A percentile compares a stretch with the other conserved stretches of the same genome.
Conservation (phyloP, 2,888 invertebrate genomes). For the Rhamnusium bicolor region DNA sequence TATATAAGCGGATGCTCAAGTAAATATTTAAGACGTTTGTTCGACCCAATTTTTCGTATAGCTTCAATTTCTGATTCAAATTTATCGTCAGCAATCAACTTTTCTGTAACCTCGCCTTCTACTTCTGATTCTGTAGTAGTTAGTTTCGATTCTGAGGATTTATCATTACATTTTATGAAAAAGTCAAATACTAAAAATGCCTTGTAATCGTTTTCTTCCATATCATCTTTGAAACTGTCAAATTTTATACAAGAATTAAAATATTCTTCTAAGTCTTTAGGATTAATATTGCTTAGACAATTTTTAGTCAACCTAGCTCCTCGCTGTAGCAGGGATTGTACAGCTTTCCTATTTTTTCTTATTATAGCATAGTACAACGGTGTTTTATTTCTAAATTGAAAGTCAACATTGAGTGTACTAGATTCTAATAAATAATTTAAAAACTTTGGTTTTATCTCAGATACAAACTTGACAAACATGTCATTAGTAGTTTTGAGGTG, state of each 20-base stretch:
- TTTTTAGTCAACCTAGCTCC: neutral
- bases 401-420: neutral
- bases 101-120: neutral
- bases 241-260: conserved; percentile 23
- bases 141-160: neutral
- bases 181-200: conserved; percentile 22
- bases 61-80: conserved; percentile 7
- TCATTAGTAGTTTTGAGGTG: neutral
- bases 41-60: conserved; percentile 20
- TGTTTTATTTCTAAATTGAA: conserved; percentile 7
- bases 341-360: conserved; percentile 23
- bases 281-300: conserved; percentile 16
- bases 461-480: neutral
- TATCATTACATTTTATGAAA: neutral
- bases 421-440: conserved; percentile 23
- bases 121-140: neutral
- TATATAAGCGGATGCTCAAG: conserved; percentile 27
- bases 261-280: conserved; percentile 27
- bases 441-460: conserved; percentile 9
- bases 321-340: conserved; percentile 5
- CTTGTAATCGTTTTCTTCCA: conserved; percentile 23
- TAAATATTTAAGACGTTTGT: conserved; percentile 13
- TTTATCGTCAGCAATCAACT: neutral
- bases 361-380: conserved; percentile 22
- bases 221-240: conserved; percentile 8